A percentile compares a stretch with the other conserved stretches of the same genome.
phyloP scores from a whole-genome alignment of 2,888 invertebrate species.

The Agonum fuliginosum region DNA sequence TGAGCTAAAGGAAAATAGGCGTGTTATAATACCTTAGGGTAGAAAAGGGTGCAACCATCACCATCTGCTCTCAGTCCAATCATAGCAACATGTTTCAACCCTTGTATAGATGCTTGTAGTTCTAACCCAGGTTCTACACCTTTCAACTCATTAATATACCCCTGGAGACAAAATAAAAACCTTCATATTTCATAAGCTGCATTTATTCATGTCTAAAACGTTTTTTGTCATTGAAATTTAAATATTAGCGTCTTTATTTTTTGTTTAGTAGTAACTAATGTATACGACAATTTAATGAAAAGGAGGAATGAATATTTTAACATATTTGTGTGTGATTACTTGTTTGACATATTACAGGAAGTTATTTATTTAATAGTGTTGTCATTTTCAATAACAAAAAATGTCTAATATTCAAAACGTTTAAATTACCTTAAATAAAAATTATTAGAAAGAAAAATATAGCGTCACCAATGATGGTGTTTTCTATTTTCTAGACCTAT shows the following conservation, averaged over 20 bases:
- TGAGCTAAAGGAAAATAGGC: slow-evolving; percentile 42
- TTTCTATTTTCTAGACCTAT: too few relatives aligned
- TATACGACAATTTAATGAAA: not conserved
- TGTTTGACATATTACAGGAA: slow-evolving; percentile 35
- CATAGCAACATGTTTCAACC: slow-evolving; percentile 29
- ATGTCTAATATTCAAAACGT: too few relatives aligned
- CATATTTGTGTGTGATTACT: slow-evolving; percentile 29
- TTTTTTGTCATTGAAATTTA: slow-evolving; percentile 23
- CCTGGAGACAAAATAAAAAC: slow-evolving; percentile 37
- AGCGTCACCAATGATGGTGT: too few relatives aligned
- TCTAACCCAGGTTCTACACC: too few relatives aligned
- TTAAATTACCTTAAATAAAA: too few relatives aligned
- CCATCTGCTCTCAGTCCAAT: slow-evolving; percentile 51
- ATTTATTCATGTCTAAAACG: slow-evolving; percentile 28
- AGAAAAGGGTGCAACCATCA: slow-evolving; percentile 42
- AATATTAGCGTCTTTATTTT: not conserved
- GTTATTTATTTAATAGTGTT: not conserved
- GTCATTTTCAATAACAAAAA: slow-evolving; percentile 18
- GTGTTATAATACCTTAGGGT: slow-evolving; percentile 42
- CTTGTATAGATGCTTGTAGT: slow-evolving; percentile 14
- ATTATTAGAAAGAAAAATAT: too few relatives aligned
- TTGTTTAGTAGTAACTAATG: slow-evolving; percentile 8
- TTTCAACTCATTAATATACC: slow-evolving; percentile 45
- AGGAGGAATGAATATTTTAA: slow-evolving; percentile 24
- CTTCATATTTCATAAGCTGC: slow-evolving; percentile 45